These are phyloP conservation scores for Chirona hameri DNA, from an alignment of 2,888 invertebrate genomes.

Conservation along the genomic window DNA sequence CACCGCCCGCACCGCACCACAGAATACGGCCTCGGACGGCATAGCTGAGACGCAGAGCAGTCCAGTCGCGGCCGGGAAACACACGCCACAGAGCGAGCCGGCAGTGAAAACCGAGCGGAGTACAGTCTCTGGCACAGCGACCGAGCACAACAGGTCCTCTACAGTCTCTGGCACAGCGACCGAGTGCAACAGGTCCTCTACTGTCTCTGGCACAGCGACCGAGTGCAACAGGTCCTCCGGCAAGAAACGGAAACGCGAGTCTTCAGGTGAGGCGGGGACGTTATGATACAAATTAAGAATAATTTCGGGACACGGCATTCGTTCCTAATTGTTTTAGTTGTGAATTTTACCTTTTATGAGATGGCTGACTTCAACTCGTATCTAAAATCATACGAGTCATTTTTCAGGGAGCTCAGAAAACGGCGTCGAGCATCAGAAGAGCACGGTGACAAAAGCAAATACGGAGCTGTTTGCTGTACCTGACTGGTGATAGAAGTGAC, in stretches of 20 bases:
- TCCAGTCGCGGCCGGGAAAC: background rate
- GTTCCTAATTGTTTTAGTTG: too few relatives aligned
- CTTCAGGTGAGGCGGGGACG: background rate
- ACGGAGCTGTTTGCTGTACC: too few relatives aligned
- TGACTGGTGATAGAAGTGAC: too few relatives aligned
- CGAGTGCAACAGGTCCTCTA: background rate
- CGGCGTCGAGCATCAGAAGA: too few relatives aligned
- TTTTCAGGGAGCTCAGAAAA: too few relatives aligned
- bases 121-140: background rate
- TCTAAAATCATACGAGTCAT: too few relatives aligned
- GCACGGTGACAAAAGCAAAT: too few relatives aligned
- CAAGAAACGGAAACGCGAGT: background rate
- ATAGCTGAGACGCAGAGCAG: background rate
- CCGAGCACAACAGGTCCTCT: background rate
- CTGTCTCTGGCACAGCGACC: background rate
- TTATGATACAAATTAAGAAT: too few relatives aligned
- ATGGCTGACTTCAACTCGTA: too few relatives aligned
- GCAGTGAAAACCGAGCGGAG: background rate
- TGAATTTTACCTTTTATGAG: too few relatives aligned
- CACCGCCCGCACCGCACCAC: background rate
- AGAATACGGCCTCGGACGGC: background rate
- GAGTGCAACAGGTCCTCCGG: background rate
- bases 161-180: background rate
- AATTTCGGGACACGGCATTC: too few relatives aligned
- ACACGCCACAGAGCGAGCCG: background rate